Evolutionary conservation across 2,888 invertebrate species (phyloP).

Genomic region (Pristionchus japonicus): DNA sequence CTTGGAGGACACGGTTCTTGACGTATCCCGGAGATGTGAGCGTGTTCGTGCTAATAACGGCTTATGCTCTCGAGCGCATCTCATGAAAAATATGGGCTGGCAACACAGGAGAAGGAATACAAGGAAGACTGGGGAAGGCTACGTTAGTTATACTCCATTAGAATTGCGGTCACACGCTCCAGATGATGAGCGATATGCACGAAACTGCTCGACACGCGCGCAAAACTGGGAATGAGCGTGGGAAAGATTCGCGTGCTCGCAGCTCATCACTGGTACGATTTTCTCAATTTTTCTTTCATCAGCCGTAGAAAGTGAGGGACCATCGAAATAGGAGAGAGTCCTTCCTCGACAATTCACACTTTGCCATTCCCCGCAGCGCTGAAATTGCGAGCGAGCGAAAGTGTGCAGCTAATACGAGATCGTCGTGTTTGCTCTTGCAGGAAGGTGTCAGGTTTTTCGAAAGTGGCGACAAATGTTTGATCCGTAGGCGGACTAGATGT

Average conservation of each 20-base stretch:
- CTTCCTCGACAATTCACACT: neutral
- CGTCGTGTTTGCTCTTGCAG: neutral
- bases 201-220: neutral
- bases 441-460: neutral
- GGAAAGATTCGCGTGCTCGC: neutral
- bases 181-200: neutral
- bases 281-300: neutral
- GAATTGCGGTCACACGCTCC: neutral
- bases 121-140: neutral
- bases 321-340: neutral
- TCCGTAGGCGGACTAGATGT: neutral
- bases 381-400: neutral
- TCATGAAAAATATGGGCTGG: neutral
- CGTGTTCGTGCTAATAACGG: no score
- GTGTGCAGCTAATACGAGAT: neutral
- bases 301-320: neutral
- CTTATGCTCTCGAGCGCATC: neutral
- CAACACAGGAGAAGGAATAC: neutral
- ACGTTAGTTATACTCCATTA: neutral
- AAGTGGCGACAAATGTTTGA: neutral
- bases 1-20: neutral
- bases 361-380: neutral
- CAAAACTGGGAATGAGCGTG: neutral
- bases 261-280: neutral
- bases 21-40: neutral